A percentile compares a stretch with the other conserved stretches of the same genome.
These are phyloP conservation scores for Ophiothrix spiculata DNA, from an alignment of 35 echinoderm and acorn worm species.

Conservation along the genomic window DNA sequence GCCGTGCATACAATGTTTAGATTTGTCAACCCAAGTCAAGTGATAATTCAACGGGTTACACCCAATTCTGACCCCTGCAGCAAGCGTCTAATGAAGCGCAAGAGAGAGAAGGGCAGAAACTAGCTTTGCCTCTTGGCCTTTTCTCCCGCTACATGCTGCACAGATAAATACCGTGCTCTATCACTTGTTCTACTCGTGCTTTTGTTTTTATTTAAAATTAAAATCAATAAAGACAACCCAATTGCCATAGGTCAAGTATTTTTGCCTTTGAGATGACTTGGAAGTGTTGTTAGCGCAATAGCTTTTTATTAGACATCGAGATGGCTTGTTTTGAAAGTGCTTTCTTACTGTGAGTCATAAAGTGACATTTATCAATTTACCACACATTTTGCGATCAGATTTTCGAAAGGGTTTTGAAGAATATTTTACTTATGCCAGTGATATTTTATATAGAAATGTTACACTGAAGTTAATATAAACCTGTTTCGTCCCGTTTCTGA, in stretches of 20 bases:
- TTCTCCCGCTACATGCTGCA: not conserved
- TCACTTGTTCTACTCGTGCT: not conserved
- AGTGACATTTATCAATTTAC: not conserved
- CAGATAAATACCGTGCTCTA: conserved; percentile 7
- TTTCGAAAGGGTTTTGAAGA: no score
- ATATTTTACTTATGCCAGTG: no score
- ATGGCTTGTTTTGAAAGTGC: not conserved
- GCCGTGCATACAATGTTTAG: no score
- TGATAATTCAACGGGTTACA: no score
- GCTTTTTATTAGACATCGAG: not conserved
- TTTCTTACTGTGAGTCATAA: not conserved
- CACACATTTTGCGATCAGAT: no score
- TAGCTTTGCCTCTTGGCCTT: not conserved
- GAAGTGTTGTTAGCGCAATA: not conserved
- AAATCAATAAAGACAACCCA: not conserved
- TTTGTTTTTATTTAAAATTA: not conserved
- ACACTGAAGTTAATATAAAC: no score
- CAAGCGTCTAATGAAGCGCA: not conserved
- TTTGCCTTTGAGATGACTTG: not conserved
- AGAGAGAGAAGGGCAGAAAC: not conserved
- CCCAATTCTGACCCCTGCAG: not conserved
- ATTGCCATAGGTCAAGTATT: not conserved
- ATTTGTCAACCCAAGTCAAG: no score
- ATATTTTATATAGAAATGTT: no score
- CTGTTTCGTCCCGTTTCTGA: no score